These are phyloP conservation scores for Neocloeon triangulifer DNA, from an alignment of 1,140 invertebrate genomes.

Conservation along the genomic window DNA sequence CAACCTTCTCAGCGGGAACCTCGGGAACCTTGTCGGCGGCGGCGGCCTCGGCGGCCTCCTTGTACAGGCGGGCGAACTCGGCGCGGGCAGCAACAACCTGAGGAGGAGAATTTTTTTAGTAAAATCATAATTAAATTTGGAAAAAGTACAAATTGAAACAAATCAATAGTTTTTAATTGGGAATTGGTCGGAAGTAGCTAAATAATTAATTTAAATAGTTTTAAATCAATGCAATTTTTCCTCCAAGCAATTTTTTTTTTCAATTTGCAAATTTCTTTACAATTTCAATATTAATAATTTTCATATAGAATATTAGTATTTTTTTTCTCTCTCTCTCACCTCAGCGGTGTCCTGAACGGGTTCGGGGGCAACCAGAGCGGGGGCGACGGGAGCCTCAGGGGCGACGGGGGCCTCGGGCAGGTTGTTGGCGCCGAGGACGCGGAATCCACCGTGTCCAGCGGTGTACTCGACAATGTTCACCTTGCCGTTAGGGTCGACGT, in stretches of 20 bases:
- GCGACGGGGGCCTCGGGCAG: constrained; percentile 11
- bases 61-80: constrained; percentile 8
- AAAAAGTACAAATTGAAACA: too few relatives aligned
- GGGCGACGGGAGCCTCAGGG: constrained; percentile 8
- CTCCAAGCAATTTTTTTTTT: too few relatives aligned
- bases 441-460: constrained; percentile 20
- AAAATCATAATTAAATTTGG: too few relatives aligned
- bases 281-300: too few relatives aligned
- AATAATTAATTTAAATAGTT: too few relatives aligned
- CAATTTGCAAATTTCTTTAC: too few relatives aligned
- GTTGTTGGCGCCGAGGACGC: constrained; percentile 11
- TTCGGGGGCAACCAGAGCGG: constrained; percentile 8
- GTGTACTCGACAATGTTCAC: constrained; percentile 25
- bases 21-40: too few relatives aligned
- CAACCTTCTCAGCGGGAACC: constrained; percentile 3
- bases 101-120: too few relatives aligned
- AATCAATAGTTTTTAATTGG: too few relatives aligned
- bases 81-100: constrained; percentile 8
- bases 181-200: too few relatives aligned
- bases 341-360: constrained; percentile 13
- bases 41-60: constrained; percentile 7
- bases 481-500: constrained; percentile 31
- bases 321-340: constrained; percentile 6
- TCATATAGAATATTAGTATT: too few relatives aligned
- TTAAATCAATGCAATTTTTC: too few relatives aligned